Base-by-base conservation (phyloP, 2,113 vertebrate species). In the Otis tarda region DNA sequence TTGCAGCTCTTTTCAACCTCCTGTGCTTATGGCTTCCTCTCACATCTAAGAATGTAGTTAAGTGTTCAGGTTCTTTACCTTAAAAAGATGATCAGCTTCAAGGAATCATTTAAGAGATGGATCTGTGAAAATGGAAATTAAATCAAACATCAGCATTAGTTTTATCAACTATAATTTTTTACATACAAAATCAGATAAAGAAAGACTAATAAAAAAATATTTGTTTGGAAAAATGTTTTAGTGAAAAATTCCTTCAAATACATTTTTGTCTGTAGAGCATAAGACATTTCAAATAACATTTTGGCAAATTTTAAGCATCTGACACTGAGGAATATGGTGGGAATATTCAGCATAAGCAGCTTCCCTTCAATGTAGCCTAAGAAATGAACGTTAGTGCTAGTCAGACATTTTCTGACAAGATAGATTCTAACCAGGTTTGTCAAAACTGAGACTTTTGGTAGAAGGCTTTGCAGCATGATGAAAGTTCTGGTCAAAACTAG, bases 1-100 rank as follows among this genome's bases (percentile, higher is more conserved):
- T 85, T 77, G 82, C 86, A 97, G 90, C 37, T 76, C 81, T 91
- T 95, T 82, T 96, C 91, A 93, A 52, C 69, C 86, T 93, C 86
- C 88, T 82, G 73, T 68, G 83, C 76, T 89, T 71, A 71, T 69
- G 79, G 55, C 74, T 94, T 95, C 85, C 75, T 67, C 75, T 60
- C 49, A 81, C 47, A 94, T 87, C 59, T 74, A 41, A 68, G 83
- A 81, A 57, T 31, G 47, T 24, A 78, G 68, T 45, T 47, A 82
- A 75, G 74, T 31, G 41, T 50, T 71, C 70, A 65, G 84, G 74
- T 82, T 94, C 79, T 88, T 92, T 90, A 83, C 73, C 0, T 1
- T 89, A 90, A 94, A 75, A 79, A 71, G 57, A 65, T 64, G 23
- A 79, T 76, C 12, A 3, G 9, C 45, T 85, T 94, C 84, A 79